Evolutionary conservation across 2,888 invertebrate species (phyloP).

Genomic region (Tenthredo scrophulariae): DNA sequence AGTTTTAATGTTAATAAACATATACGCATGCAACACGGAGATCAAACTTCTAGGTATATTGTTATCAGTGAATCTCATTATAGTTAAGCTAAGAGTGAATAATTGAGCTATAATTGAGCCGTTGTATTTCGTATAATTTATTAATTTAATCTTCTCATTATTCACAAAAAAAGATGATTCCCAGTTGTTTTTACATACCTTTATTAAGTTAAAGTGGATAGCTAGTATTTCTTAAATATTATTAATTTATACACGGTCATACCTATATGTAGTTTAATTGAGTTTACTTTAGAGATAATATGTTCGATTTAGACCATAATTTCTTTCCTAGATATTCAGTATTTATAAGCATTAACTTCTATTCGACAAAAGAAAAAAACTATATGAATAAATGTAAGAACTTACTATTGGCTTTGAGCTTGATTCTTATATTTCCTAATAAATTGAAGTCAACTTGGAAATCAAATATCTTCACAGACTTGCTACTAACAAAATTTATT

Average conservation of each 20-base stretch:
- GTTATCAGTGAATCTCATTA: constrained; percentile 1
- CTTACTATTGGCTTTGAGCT: background rate
- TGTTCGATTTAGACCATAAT: background rate
- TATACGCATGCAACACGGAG: constrained; percentile 55
- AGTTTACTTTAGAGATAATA: background rate
- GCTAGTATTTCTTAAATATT: background rate
- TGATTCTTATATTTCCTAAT: background rate
- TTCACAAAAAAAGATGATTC: background rate
- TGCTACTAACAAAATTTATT: background rate
- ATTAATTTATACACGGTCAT: background rate
- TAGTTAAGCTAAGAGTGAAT: background rate
- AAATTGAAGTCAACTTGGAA: background rate
- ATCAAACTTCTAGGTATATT: constrained; percentile 19
- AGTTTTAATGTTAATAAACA: constrained; percentile 63
- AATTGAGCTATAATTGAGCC: background rate
- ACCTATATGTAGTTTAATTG: background rate
- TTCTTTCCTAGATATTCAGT: background rate
- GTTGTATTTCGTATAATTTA: constrained; percentile 1
- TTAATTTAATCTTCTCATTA: background rate
- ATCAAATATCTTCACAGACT: background rate
- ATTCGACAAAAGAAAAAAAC: background rate
- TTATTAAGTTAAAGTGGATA: background rate
- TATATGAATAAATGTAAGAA: constrained; percentile 12
- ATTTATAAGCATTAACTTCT: background rate
- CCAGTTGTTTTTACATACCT: background rate